Conservation (phyloP, 2,797 vertebrate genomes). For the Anableps anableps region DNA sequence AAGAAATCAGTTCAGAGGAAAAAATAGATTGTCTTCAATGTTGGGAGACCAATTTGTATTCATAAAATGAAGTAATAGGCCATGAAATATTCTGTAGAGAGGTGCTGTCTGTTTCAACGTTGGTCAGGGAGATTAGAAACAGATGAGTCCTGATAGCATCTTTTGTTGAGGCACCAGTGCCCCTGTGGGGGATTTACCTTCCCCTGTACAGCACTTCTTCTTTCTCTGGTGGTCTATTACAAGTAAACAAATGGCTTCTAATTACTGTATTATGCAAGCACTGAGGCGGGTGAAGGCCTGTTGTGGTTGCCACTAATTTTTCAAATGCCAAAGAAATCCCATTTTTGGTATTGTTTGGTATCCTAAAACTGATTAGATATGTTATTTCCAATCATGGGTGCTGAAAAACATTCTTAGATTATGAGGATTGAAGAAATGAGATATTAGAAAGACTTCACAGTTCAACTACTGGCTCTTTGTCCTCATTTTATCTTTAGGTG, state of each 20-base stretch:
- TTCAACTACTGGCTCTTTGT: neutral
- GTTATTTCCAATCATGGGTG: neutral
- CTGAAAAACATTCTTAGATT: neutral
- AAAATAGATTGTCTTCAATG: conserved; percentile 74
- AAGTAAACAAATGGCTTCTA: conserved; percentile 25
- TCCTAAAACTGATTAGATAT: neutral
- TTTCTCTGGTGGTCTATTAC: conserved; percentile 19
- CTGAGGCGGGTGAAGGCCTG: neutral
- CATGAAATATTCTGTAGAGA: conserved; percentile 67
- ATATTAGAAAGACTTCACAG: neutral
- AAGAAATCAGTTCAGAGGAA: conserved; percentile 66
- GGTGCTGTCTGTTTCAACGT: conserved; percentile 58
- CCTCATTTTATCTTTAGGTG: neutral
- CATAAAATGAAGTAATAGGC: conserved; percentile 72
- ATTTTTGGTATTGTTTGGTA: neutral
- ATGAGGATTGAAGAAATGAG: neutral
- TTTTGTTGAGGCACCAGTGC: conserved; percentile 31
- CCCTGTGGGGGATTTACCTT: conserved; percentile 21
- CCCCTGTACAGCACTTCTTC: conserved; percentile 20
- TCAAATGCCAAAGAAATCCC: neutral
- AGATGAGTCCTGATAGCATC: conserved; percentile 61
- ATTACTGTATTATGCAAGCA: neutral
- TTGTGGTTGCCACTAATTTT: neutral
- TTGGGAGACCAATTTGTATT: conserved; percentile 68
- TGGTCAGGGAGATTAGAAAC: conserved; percentile 54